Base-by-base conservation (phyloP, 1,140 invertebrate species). In the Acyrthosiphon pisum region DNA sequence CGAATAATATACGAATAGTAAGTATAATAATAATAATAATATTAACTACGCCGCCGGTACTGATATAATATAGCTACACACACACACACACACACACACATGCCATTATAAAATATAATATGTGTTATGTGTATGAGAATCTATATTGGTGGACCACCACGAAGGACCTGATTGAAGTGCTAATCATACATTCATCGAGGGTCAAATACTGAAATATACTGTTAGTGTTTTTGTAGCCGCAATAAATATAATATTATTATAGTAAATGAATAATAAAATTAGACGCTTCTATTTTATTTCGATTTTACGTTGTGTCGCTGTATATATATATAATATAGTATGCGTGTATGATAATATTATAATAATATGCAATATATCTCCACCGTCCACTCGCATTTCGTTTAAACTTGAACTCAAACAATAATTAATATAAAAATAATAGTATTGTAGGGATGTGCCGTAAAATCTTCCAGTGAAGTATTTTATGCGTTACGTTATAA, bases 121-220 rank as follows among this genome's bases (percentile, higher is more conserved):
- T 76, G 23, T 46, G 44, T n/a, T 46, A 20, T 44, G 26, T 46
- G 44, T 30, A 87, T 46, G 30, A 87, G 84, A 87, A 48, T 87
- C 44, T 87, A n/a, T 87, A 18, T 48, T n/a, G 84, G 44, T 44
- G 84, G 84, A 87, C 84, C 84, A 46, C 84, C 84, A 30, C 84
- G 84, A 87, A 87, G 41, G 14, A 87, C 41, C 26, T 44, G 14
- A 87, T 87, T 48, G 84, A 48, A 48, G 41, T 44, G 84, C 44
- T 86, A 41, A 86, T 44, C 60, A 76, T 18, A 46, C 26, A 87
- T 87, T 48, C 84, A 41, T 84, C 37, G 41, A 87, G 84, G 44
- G 84, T 87, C 81, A 83, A 83, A 83, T 53, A 53, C 50, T 53
- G 20, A 53, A 53, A 53, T 53, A 50, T 50, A 53, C 50, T 53